Percentiles rank a stretch among this genome's conserved stretches.
Conservation (phyloP, 2,797 vertebrate species). For the Manis crassicaudata region DNA sequence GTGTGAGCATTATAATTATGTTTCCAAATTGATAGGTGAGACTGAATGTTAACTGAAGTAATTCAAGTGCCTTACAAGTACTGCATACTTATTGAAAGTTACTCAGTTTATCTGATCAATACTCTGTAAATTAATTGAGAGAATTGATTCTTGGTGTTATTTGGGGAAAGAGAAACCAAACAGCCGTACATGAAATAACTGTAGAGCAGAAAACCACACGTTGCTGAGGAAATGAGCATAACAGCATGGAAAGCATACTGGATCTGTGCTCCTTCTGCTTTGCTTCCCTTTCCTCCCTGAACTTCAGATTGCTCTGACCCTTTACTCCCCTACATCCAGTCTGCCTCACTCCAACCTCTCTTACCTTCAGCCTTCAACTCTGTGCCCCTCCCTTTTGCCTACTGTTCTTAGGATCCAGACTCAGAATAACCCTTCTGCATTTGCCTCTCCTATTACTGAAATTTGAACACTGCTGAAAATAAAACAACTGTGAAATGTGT, state of each 20-base stretch:
- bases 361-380: background rate
- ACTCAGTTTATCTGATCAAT: constrained; percentile 68
- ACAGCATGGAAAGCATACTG: background rate
- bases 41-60: constrained; percentile 40
- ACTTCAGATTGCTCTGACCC: background rate
- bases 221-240: background rate
- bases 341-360: background rate
- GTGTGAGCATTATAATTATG: constrained; percentile 15
- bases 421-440: background rate
- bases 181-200: background rate
- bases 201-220: background rate
- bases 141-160: constrained; percentile 51
- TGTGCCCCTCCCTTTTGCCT: background rate
- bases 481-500: background rate
- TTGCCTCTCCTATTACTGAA: background rate
- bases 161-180: background rate
- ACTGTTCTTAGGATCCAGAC: background rate
- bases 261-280: background rate
- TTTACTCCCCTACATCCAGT: background rate
- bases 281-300: background rate
- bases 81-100: constrained; percentile 60
- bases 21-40: constrained; percentile 49
- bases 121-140: constrained; percentile 65
- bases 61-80: constrained; percentile 44
- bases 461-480: background rate